Evolutionary conservation across 2,113 vertebrate genomes (phyloP).

Genomic region (Calidris pugnax): DNA sequence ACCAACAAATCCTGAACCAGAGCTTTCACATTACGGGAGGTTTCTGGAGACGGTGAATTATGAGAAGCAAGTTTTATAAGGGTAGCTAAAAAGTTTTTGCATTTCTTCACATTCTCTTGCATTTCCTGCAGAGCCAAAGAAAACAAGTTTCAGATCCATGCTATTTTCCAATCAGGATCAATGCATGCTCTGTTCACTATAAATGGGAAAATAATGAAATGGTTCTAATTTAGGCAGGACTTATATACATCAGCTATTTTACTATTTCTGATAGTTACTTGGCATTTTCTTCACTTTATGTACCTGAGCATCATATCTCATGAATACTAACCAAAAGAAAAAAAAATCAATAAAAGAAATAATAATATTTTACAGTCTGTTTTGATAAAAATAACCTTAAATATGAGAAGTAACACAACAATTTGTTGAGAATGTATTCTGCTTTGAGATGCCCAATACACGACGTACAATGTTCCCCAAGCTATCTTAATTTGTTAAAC

Average conservation of each 20-base stretch:
- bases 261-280: not conserved
- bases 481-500: not conserved
- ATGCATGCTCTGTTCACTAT: not conserved
- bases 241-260: not conserved
- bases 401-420: not conserved
- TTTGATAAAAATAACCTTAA: not conserved
- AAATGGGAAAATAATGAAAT: not conserved
- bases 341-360: not conserved
- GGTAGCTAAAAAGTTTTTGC: slow-evolving; percentile 88
- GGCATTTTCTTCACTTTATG: not conserved
- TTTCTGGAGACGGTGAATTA: slow-evolving; percentile 87
- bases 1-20: slow-evolving; percentile 90
- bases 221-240: not conserved
- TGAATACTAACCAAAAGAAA: not conserved
- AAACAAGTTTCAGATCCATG: not conserved
- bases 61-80: slow-evolving; percentile 90
- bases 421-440: not conserved
- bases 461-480: not conserved
- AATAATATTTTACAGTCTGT: not conserved
- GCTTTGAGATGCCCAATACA: not conserved
- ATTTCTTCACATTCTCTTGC: slow-evolving; percentile 92
- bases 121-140: slow-evolving; percentile 79
- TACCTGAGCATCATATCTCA: not conserved
- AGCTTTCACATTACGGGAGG: slow-evolving; percentile 86
- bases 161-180: not conserved